Percentiles rank a stretch among this genome's conserved stretches.
phyloP scores from a whole-genome alignment of 2,888 invertebrate genomes.

The Eupithecia insigniata region DNA sequence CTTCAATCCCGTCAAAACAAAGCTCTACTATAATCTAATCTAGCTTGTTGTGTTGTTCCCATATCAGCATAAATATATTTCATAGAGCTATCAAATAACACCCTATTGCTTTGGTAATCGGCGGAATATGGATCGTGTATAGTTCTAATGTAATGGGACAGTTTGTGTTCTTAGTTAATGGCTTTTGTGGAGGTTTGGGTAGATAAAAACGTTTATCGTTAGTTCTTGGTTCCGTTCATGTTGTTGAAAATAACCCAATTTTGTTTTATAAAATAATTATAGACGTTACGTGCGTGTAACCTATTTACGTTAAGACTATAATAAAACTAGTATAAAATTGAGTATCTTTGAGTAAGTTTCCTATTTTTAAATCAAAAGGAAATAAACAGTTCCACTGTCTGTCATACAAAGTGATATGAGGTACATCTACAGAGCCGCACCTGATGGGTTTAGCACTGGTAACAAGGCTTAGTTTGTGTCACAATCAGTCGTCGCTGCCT shows the following conservation, averaged over 20 bases:
- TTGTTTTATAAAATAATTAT: not conserved
- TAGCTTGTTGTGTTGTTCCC: constrained; percentile 14
- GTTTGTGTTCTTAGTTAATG: constrained; percentile 77
- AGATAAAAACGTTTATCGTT: constrained; percentile 59
- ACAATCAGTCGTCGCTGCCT: constrained; percentile 76
- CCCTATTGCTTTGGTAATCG: constrained; percentile 63
- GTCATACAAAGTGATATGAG: constrained; percentile 62
- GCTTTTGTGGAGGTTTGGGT: constrained; percentile 62
- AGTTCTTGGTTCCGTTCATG: constrained; percentile 30
- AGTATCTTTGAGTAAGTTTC: not conserved
- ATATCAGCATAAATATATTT: constrained; percentile 26
- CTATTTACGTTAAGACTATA: not conserved
- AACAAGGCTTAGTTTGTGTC: constrained; percentile 79
- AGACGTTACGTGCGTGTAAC: not conserved
- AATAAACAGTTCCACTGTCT: constrained; percentile 48
- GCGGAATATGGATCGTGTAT: constrained; percentile 67
- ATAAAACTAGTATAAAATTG: not conserved
- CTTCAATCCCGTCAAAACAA: not conserved
- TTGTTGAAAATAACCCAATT: constrained; percentile 7
- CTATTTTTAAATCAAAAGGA: constrained; percentile 42
- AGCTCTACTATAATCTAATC: not conserved
- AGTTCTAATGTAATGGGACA: constrained; percentile 71
- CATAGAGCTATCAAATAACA: constrained; percentile 25
- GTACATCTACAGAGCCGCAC: constrained; percentile 60
- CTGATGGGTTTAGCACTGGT: constrained; percentile 80